Conservation (phyloP, 2,888 invertebrate species). For the Nephrotoma flavescens region DNA sequence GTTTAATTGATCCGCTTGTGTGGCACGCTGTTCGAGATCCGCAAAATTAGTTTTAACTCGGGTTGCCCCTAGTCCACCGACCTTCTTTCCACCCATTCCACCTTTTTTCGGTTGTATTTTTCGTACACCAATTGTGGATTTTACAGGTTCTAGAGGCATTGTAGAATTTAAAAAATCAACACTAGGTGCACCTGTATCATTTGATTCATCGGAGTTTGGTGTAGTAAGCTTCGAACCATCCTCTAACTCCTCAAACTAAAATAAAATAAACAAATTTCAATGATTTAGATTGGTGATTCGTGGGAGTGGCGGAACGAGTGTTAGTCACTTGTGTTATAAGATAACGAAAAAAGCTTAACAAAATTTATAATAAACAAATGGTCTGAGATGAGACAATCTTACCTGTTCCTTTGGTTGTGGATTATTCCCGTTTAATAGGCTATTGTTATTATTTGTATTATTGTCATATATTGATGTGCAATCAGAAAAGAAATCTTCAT, state of each 20-base stretch:
- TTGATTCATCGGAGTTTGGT: background rate
- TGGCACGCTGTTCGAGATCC: constrained; percentile 83
- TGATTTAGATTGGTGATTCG: background rate
- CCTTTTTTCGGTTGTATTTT: constrained; percentile 53
- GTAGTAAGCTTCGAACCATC: background rate
- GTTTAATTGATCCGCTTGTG: constrained; percentile 64
- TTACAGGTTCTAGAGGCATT: constrained; percentile 31
- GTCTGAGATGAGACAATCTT: constrained; percentile 18
- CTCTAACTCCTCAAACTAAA: background rate
- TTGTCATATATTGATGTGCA: constrained; percentile 24
- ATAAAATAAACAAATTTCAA: constrained; percentile 3
- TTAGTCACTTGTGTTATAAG: background rate
- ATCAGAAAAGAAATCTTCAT: constrained; percentile 86
- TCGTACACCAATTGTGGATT: constrained; percentile 55
- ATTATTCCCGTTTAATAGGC: constrained; percentile 24
- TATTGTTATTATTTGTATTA: constrained; percentile 31
- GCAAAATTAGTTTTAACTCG: constrained; percentile 90
- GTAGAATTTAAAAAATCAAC: constrained; percentile 28
- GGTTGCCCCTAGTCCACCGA: constrained; percentile 72
- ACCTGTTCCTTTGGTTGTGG: constrained; percentile 39
- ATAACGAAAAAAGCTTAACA: background rate
- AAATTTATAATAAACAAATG: background rate
- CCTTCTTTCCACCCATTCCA: constrained; percentile 66
- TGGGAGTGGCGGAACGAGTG: background rate
- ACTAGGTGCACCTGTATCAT: constrained; percentile 21